phyloP scores from a whole-genome alignment of 2,113 vertebrate species.

The Ophiodon elongatus region DNA sequence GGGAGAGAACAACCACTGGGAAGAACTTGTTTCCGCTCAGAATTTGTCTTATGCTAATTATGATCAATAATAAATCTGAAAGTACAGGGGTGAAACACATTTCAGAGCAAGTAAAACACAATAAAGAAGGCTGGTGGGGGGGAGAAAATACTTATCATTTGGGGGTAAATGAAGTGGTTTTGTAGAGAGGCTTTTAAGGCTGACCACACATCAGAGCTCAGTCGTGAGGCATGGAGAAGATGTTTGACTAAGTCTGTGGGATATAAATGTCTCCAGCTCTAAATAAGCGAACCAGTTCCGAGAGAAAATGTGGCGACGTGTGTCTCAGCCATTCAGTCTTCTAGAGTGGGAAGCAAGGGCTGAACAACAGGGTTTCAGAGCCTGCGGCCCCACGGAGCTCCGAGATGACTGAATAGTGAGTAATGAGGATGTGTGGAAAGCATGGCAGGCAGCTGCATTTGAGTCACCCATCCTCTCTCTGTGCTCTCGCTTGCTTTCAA shows the following conservation, averaged over 20 bases:
- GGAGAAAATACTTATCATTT: not conserved
- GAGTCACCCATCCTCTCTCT: conserved; percentile 75
- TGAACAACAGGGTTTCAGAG: conserved; percentile 67
- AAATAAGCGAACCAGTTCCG: conserved; percentile 35
- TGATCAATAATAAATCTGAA: not conserved
- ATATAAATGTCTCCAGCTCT: conserved; percentile 32
- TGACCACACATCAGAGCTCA: conserved; percentile 24
- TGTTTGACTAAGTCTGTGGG: conserved; percentile 25
- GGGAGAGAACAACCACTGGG: not conserved
- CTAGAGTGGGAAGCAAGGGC: conserved; percentile 17
- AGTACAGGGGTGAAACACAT: not conserved
- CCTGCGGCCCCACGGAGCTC: conserved; percentile 40
- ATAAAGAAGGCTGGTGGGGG: not conserved
- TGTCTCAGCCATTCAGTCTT: conserved; percentile 36
- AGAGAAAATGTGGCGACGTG: conserved; percentile 35
- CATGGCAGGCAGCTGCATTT: conserved; percentile 77
- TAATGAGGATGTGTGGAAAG: conserved; percentile 82
- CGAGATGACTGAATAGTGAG: conserved; percentile 73
- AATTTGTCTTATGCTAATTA: conserved; percentile 11
- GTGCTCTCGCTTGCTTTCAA: conserved; percentile 39
- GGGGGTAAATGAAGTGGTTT: not conserved
- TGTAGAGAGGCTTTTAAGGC: conserved; percentile 4
- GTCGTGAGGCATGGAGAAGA: not conserved
- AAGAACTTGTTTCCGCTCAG: not conserved
- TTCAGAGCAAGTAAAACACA: not conserved